These are phyloP conservation scores for Dolichallabes microphthalmus DNA, from an alignment of 2,113 vertebrate genomes.

Conservation along the genomic window DNA sequence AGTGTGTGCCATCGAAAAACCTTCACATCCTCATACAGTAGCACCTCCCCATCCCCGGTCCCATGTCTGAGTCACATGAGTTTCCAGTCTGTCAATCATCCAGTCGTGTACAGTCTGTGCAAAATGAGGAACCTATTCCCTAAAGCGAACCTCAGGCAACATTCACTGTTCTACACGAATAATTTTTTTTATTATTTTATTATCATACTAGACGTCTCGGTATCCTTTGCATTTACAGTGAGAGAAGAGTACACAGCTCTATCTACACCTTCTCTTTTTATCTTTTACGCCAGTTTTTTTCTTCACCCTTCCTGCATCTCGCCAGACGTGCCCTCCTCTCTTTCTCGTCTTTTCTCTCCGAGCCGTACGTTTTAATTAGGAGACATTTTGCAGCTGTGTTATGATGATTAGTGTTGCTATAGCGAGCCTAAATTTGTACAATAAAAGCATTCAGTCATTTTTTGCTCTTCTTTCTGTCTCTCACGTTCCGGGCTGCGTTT, in stretches of 20 bases:
- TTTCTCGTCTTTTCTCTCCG: not conserved
- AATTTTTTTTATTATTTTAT: not conserved
- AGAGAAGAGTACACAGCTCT: slow-evolving; percentile 11
- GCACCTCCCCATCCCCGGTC: not conserved
- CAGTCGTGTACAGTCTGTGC: not conserved
- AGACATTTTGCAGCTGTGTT: slow-evolving; percentile 1
- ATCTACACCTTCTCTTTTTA: not conserved
- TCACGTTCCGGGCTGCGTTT: not conserved
- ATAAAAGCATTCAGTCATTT: not conserved
- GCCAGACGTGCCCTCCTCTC: too few species aligned
- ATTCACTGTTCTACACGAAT: not conserved
- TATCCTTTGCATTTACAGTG: not conserved
- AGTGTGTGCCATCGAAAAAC: slow-evolving; percentile 18
- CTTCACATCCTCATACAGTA: not conserved
- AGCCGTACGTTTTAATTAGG: slow-evolving; percentile 16
- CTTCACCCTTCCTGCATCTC: not conserved
- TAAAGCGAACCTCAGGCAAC: not conserved
- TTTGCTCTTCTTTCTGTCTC: not conserved
- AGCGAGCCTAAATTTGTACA: not conserved
- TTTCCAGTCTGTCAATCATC: slow-evolving; percentile 19
- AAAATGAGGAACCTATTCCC: not conserved
- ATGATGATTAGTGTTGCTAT: slow-evolving; percentile 16
- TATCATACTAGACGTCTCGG: not conserved
- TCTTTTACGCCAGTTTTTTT: not conserved
- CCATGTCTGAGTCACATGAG: not conserved